Percentiles rank a stretch among this genome's conserved stretches.
phyloP scores from a whole-genome alignment of 2,113 vertebrate genomes.

The Daboia siamensis region DNA sequence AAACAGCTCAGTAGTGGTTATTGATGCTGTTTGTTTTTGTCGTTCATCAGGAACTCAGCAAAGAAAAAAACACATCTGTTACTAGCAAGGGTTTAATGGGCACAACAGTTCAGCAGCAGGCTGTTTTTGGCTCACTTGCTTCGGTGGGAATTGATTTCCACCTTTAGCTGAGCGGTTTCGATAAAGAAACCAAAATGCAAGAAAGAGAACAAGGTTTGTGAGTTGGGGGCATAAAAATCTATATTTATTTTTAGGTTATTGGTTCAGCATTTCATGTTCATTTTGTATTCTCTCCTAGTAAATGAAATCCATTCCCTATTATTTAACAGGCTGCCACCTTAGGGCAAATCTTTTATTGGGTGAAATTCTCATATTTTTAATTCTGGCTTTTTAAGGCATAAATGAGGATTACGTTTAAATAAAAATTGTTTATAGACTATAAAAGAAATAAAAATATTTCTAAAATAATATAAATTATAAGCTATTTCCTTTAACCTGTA shows the following conservation, averaged over 20 bases:
- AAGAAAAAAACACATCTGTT: slow-evolving; percentile 4
- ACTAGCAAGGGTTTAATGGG: slow-evolving; percentile 11
- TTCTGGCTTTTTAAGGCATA: background rate
- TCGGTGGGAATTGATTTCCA: slow-evolving; percentile 66
- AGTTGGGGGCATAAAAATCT: background rate
- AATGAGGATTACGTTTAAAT: background rate
- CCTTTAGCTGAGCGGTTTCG: slow-evolving; percentile 65
- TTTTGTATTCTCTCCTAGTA: slow-evolving; percentile 52
- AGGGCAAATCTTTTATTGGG: slow-evolving; percentile 40
- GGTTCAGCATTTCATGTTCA: slow-evolving; percentile 65
- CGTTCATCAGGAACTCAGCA: slow-evolving; percentile 45
- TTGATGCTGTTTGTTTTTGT: slow-evolving; percentile 42
- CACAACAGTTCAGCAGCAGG: slow-evolving; percentile 46
- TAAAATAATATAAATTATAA: background rate
- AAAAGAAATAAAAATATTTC: background rate
- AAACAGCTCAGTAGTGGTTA: slow-evolving; percentile 43
- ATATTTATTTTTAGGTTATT: slow-evolving; percentile 56
- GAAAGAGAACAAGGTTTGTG: background rate
- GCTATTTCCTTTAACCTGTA: background rate
- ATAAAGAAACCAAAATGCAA: slow-evolving; percentile 64
- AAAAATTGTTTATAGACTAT: slow-evolving; percentile 6
- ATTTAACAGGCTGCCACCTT: slow-evolving; percentile 44
- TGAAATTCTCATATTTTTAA: slow-evolving; percentile 38
- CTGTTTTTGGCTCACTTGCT: slow-evolving; percentile 62
- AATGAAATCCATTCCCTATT: slow-evolving; percentile 56